These are phyloP conservation scores for Eutrigla gurnardus DNA, from an alignment of 2,797 vertebrate genomes.

Conservation along the genomic window DNA sequence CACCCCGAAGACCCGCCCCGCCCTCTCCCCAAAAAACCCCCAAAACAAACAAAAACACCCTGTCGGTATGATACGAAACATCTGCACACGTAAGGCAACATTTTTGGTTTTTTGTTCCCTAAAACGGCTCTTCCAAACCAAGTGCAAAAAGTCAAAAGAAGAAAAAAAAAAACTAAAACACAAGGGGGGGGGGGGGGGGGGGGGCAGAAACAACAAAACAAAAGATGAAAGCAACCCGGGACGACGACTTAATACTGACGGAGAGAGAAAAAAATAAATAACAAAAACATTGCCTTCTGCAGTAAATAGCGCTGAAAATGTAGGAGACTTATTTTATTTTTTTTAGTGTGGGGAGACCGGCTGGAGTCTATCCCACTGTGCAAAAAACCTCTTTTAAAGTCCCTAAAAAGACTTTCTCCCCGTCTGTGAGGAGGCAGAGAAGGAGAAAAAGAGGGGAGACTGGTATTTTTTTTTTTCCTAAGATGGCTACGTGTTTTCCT, in stretches of 20 bases:
- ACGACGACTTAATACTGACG: slow-evolving; percentile 79
- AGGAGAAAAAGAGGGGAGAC: slow-evolving; percentile 81
- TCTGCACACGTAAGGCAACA: slow-evolving; percentile 87
- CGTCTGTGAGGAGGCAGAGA: slow-evolving; percentile 74
- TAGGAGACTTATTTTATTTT: slow-evolving; percentile 76
- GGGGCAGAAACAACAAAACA: slow-evolving; percentile 47
- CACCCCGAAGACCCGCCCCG: slow-evolving; percentile 19
- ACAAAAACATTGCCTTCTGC: slow-evolving; percentile 83
- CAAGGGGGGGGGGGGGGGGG: neutral
- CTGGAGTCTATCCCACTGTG: slow-evolving; percentile 84
- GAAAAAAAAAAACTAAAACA: slow-evolving; percentile 5
- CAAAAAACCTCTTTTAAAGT: slow-evolving; percentile 85
- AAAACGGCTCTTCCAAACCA: slow-evolving; percentile 84
- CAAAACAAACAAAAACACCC: slow-evolving; percentile 54
- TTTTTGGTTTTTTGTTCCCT: slow-evolving; percentile 88
- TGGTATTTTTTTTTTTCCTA: slow-evolving; percentile 78
- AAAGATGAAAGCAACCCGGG: slow-evolving; percentile 57
- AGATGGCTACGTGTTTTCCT: slow-evolving; percentile 86
- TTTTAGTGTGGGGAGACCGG: slow-evolving; percentile 80
- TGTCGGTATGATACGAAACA: slow-evolving; percentile 77
- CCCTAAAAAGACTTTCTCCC: slow-evolving; percentile 78
- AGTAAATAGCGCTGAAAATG: slow-evolving; percentile 84
- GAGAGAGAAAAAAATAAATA: slow-evolving; percentile 76
- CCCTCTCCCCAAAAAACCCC: slow-evolving; percentile 20
- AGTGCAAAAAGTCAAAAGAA: slow-evolving; percentile 77